Conservation (phyloP, 2,888 invertebrate species). For the Melanargia galathea region DNA sequence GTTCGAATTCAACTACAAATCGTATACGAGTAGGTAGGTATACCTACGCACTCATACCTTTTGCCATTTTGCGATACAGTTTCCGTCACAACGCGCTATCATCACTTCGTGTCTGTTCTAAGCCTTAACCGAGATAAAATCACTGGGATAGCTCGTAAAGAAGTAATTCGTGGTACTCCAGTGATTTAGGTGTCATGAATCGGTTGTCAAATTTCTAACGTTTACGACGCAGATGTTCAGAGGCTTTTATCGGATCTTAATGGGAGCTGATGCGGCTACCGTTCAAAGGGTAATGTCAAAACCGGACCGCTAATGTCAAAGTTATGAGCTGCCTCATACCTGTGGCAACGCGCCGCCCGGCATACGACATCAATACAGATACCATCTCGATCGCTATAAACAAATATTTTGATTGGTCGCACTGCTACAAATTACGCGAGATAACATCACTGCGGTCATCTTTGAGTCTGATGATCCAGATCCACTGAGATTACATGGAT, state of each 20-base stretch:
- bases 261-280: conserved; percentile 18
- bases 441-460: conserved; percentile 53
- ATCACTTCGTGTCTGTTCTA: too few relatives aligned
- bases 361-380: conserved; percentile 61
- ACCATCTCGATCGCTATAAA: conserved; percentile 63
- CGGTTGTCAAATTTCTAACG: conserved; percentile 14
- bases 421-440: conserved; percentile 65
- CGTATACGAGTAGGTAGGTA: too few relatives aligned
- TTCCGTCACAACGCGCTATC: too few relatives aligned
- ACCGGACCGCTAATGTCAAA: conserved; percentile 39
- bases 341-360: conserved; percentile 60
- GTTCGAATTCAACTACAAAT: too few relatives aligned
- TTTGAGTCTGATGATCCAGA: conserved; percentile 17
- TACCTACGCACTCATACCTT: too few relatives aligned
- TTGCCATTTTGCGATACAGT: too few relatives aligned
- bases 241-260: conserved; percentile 30
- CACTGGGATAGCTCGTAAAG: background rate
- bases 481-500: conserved; percentile 3
- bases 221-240: conserved; percentile 29
- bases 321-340: conserved; percentile 40
- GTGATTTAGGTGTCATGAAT: conserved; percentile 10
- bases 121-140: background rate
- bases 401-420: conserved; percentile 72
- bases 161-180: conserved; percentile 4
- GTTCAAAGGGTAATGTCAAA: conserved; percentile 35